Percentiles rank a stretch among this genome's conserved stretches.
Evolutionary conservation across 2,797 vertebrate species (phyloP).

Genomic region (Leptatherina wallacei): DNA sequence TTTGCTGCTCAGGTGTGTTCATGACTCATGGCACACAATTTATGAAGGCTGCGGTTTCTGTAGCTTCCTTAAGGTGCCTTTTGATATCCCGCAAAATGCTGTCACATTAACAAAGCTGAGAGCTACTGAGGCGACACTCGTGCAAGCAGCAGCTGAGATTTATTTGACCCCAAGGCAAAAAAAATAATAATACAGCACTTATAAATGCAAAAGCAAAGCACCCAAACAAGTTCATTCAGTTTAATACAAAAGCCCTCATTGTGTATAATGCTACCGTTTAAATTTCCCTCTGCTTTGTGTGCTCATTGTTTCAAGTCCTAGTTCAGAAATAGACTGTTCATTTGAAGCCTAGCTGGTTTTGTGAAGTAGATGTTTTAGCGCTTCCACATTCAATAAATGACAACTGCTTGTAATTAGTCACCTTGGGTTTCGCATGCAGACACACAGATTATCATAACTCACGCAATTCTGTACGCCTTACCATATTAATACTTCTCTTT

Average conservation of each 20-base stretch:
- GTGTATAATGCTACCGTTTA: constrained; percentile 14
- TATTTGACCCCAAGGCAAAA: constrained; percentile 42
- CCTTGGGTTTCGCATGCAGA: constrained; percentile 19
- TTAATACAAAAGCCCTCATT: constrained; percentile 2
- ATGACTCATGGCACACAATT: constrained; percentile 26
- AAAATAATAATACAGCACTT: constrained; percentile 54
- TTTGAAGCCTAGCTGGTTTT: constrained; percentile 25
- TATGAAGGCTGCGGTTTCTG: constrained; percentile 11
- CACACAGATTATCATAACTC: constrained; percentile 8
- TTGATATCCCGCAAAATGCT: constrained; percentile 25
- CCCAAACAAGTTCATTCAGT: constrained; percentile 6
- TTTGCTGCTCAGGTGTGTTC: constrained; percentile 37
- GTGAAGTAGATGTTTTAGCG: constrained; percentile 45
- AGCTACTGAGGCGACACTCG: constrained; percentile 5
- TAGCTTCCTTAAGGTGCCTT: constrained; percentile 20
- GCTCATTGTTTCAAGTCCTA: constrained; percentile 12
- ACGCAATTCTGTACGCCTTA: background rate
- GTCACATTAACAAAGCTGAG: constrained; percentile 12
- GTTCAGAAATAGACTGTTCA: constrained; percentile 39
- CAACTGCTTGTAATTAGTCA: constrained; percentile 44
- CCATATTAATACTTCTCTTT: background rate
- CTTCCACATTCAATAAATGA: constrained; percentile 31
- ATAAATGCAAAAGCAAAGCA: constrained; percentile 33
- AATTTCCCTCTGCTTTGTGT: constrained; percentile 3
- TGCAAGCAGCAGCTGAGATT: constrained; percentile 21